A percentile compares a stretch with the other conserved stretches of the same genome.
These are phyloP conservation scores for Amblyopsis hoosieri DNA, from an alignment of 2,797 vertebrate genomes.

Conservation along the genomic window DNA sequence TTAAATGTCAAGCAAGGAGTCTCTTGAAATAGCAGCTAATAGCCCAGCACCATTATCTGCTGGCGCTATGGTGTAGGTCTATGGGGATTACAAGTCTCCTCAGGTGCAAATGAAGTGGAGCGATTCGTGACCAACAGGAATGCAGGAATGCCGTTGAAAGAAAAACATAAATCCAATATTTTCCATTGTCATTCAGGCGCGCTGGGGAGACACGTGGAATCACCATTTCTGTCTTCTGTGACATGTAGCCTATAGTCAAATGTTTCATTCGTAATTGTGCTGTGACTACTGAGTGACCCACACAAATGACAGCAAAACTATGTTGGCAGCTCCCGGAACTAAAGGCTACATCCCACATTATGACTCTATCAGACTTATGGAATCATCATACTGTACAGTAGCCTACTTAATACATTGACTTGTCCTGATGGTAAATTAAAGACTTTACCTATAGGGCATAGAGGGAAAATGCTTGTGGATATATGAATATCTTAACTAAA, in stretches of 20 bases:
- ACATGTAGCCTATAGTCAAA: slow-evolving; percentile 33
- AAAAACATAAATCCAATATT: slow-evolving; percentile 6
- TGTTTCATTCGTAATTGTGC: slow-evolving; percentile 53
- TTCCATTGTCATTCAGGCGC: slow-evolving; percentile 4
- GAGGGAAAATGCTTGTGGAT: too few relatives aligned
- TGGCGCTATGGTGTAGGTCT: slow-evolving; percentile 15
- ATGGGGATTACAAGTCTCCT: background rate
- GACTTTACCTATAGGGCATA: too few relatives aligned
- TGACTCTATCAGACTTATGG: background rate
- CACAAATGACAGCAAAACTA: slow-evolving; percentile 49
- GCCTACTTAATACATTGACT: background rate
- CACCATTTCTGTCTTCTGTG: slow-evolving; percentile 10
- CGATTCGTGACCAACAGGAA: background rate
- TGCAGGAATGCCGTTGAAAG: background rate
- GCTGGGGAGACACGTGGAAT: slow-evolving; percentile 13
- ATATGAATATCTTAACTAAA: too few relatives aligned
- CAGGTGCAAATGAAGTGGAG: slow-evolving; percentile 1
- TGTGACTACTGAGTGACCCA: slow-evolving; percentile 64
- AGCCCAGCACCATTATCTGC: slow-evolving; percentile 15
- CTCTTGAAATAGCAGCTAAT: slow-evolving; percentile 17
- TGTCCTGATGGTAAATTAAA: too few relatives aligned
- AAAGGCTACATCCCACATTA: slow-evolving; percentile 36
- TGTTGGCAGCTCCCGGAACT: slow-evolving; percentile 37
- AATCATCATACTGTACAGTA: slow-evolving; percentile 1
- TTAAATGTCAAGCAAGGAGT: background rate